Percentiles rank a stretch among this genome's conserved stretches.
Conservation (phyloP, 2,113 vertebrate genomes). For the Himantopus leucocephalus region DNA sequence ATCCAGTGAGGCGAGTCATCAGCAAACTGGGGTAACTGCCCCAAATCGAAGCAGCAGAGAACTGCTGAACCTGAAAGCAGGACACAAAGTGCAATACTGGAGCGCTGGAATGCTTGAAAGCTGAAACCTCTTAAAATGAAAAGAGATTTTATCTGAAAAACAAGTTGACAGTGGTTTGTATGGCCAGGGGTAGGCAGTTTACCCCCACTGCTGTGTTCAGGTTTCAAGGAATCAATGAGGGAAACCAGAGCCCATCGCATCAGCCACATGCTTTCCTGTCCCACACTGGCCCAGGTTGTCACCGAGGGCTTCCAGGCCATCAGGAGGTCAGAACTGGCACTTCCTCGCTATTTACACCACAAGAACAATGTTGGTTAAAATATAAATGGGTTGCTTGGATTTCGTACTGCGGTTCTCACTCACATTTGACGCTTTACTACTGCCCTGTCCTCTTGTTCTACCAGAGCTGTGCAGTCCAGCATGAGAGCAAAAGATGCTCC, state of each 20-base stretch:
- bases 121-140: not conserved
- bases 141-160: not conserved
- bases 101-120: not conserved
- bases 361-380: not conserved
- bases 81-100: too few species aligned
- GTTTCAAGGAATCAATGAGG: not conserved
- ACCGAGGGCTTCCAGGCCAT: not conserved
- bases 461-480: not conserved
- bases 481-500: not conserved
- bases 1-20: accelerated
- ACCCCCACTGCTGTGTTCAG: not conserved
- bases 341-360: not conserved
- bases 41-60: not conserved
- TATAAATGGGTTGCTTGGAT: not conserved
- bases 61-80: not conserved
- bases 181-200: not conserved
- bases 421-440: not conserved
- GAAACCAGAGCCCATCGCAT: not conserved
- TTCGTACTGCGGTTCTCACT: not conserved
- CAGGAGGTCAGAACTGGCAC: not conserved
- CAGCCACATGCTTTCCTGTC: not conserved
- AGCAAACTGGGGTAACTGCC: not conserved
- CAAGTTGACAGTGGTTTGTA: too few species aligned
- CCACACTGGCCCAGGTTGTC: not conserved
- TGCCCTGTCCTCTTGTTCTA: not conserved